Evolutionary conservation across 2,888 invertebrate genomes (phyloP).

Genomic region (Melanophora roralis): DNA sequence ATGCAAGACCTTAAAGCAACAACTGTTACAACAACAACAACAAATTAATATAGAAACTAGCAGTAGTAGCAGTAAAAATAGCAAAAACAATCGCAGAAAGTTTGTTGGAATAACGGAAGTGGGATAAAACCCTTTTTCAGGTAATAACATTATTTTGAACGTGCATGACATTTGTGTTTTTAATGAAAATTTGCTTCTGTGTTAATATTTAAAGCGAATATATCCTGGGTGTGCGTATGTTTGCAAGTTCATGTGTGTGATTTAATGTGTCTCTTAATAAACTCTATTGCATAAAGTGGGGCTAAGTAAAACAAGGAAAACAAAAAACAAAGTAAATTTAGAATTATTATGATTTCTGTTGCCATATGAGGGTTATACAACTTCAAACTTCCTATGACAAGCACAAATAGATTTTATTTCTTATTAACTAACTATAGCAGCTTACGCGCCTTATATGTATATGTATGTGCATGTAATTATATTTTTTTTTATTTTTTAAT

Average conservation of each 20-base stretch:
- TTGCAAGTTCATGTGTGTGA: neutral
- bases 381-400: neutral
- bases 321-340: constrained; percentile 17
- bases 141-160: constrained; percentile 55
- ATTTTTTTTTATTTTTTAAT: constrained; percentile 48
- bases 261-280: constrained; percentile 25
- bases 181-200: constrained; percentile 43
- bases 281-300: constrained; percentile 50
- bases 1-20: constrained; percentile 3
- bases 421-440: neutral
- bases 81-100: constrained; percentile 29
- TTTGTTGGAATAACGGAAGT: constrained; percentile 56
- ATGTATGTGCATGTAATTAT: too few species aligned
- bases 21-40: constrained; percentile 33
- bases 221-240: neutral
- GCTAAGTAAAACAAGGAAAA: constrained; percentile 26
- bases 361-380: constrained; percentile 30
- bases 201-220: neutral
- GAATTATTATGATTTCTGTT: constrained; percentile 44
- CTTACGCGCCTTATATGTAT: constrained; percentile 9
- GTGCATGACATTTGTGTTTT: constrained; percentile 61
- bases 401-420: neutral
- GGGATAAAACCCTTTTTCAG: constrained; percentile 56
- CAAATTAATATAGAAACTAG: neutral
- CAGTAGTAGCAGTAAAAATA: neutral